Evolutionary conservation across 2,888 invertebrate species (phyloP).

Genomic region (Lucinisca nassula): DNA sequence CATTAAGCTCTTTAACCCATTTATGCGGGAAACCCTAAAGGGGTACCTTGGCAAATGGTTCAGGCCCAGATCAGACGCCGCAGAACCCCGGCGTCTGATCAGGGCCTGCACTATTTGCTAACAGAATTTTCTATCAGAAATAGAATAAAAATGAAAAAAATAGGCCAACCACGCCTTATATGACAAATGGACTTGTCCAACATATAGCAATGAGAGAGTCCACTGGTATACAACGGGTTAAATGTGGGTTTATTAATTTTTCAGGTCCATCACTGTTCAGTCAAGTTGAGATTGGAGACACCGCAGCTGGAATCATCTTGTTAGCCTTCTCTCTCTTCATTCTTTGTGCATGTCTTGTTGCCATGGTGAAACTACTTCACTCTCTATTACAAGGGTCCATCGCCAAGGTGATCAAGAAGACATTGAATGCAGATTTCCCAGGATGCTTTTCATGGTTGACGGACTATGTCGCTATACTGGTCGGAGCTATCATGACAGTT

Average conservation of each 20-base stretch:
- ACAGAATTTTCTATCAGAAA: too few relatives aligned
- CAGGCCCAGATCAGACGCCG: too few relatives aligned
- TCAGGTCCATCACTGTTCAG: conserved; percentile 76
- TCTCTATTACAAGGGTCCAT: conserved; percentile 81
- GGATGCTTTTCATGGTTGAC: conserved; percentile 80
- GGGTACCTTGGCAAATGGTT: too few relatives aligned
- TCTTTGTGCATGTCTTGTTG: conserved; percentile 79
- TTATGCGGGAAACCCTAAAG: too few relatives aligned
- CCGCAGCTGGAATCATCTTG: conserved; percentile 77
- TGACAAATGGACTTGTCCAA: too few relatives aligned
- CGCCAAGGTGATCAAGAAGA: conserved; percentile 79
- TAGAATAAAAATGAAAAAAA: too few relatives aligned
- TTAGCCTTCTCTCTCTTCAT: conserved; percentile 78
- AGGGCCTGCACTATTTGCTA: too few relatives aligned
- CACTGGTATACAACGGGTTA: too few relatives aligned
- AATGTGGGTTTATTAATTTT: too few relatives aligned
- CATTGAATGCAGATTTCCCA: conserved; percentile 84
- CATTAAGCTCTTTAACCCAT: background rate
- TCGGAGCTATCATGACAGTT: conserved; percentile 82
- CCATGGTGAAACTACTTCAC: conserved; percentile 84
- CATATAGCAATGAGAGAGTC: too few relatives aligned
- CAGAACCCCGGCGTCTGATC: too few relatives aligned
- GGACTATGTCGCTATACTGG: conserved; percentile 82
- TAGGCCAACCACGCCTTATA: too few relatives aligned
- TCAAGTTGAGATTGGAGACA: conserved; percentile 75